These are phyloP conservation scores for Toxostoma redivivum DNA, from an alignment of 2,113 vertebrate genomes.

Conservation along the genomic window DNA sequence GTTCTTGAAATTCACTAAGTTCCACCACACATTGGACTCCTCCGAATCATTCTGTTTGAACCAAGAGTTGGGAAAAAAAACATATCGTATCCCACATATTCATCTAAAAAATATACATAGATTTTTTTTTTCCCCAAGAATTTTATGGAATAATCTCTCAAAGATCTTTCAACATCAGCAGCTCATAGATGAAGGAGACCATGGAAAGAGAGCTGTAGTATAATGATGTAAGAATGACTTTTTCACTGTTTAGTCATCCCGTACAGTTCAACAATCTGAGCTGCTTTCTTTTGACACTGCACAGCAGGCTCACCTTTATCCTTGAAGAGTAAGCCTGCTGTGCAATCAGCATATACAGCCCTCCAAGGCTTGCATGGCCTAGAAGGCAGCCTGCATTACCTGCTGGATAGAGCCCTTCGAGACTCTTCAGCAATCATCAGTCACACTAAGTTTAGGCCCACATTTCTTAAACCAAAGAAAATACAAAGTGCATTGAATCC, in stretches of 20 bases:
- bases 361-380: constrained; percentile 37
- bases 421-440: constrained; percentile 7
- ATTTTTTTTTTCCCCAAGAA: neutral
- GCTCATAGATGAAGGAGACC: neutral
- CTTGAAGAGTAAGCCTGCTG: constrained; percentile 26
- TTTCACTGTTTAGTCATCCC: neutral
- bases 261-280: neutral
- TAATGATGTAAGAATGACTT: neutral
- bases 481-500: neutral
- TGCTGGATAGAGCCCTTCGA: neutral
- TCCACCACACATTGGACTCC: neutral
- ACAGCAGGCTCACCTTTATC: constrained; percentile 15
- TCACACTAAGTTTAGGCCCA: neutral
- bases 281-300: neutral
- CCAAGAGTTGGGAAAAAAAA: neutral
- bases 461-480: constrained; percentile 19
- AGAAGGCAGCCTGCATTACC: neutral
- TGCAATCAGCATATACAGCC: constrained; percentile 19
- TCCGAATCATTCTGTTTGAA: neutral
- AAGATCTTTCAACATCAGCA: neutral
- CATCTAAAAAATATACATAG: neutral
- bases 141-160: neutral
- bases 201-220: neutral
- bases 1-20: neutral
- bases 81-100: neutral